These are phyloP conservation scores for Mesitornis unicolor DNA, from an alignment of 2,113 vertebrate genomes.

Conservation along the genomic window DNA sequence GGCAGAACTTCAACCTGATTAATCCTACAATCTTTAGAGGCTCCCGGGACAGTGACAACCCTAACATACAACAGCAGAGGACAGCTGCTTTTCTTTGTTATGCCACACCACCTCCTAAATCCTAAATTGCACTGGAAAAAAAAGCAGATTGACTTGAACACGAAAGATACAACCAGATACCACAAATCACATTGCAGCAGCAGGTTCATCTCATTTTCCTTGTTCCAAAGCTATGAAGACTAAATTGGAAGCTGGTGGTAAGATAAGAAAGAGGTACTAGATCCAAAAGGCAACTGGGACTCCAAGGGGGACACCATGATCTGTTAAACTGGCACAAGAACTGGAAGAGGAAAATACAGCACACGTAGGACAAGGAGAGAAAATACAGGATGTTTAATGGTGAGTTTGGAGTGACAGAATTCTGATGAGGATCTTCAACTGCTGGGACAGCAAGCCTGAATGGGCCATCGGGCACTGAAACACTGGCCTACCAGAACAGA, in stretches of 20 bases:
- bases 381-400: not conserved
- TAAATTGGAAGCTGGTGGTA: not conserved
- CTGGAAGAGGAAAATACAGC: not conserved
- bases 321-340: not conserved
- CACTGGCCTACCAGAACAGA: not conserved
- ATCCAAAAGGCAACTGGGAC: not conserved
- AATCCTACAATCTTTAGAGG: not conserved
- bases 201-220: not conserved
- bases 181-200: not conserved
- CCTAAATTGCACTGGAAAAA: not conserved
- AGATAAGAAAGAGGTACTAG: not conserved
- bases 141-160: not conserved
- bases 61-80: rapidly evolving
- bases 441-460: not conserved
- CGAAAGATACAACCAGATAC: not conserved
- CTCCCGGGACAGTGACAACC: not conserved
- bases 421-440: not conserved
- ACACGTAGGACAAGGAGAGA: not conserved
- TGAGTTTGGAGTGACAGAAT: not conserved
- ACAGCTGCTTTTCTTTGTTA: not conserved
- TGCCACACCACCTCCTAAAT: not conserved
- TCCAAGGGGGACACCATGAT: not conserved
- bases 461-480: not conserved
- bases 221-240: not conserved
- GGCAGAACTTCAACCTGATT: not conserved